A percentile compares a stretch with the other conserved stretches of the same genome.
These are phyloP conservation scores for Myrmecophaga tridactyla DNA, from an alignment of 2,113 vertebrate genomes.

Conservation along the genomic window DNA sequence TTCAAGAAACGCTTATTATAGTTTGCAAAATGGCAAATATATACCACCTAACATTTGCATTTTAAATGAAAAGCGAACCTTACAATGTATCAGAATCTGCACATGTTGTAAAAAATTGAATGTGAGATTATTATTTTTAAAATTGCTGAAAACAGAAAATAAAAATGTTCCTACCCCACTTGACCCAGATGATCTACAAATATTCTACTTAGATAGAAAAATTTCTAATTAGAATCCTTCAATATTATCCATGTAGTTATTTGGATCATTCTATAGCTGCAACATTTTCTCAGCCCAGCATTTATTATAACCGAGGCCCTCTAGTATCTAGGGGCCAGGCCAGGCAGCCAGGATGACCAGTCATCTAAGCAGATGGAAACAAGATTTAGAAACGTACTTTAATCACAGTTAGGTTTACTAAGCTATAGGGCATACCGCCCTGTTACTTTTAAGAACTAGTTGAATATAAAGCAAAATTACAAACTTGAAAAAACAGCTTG, in stretches of 20 bases:
- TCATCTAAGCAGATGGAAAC: background rate
- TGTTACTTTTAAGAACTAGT: background rate
- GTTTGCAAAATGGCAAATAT: background rate
- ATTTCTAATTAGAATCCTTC: conserved; percentile 10
- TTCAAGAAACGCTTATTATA: conserved; percentile 29
- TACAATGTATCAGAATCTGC: background rate
- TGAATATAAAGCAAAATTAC: background rate
- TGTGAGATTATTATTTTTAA: background rate
- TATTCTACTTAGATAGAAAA: background rate
- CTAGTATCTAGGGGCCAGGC: background rate
- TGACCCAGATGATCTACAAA: background rate
- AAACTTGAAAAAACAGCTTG: background rate
- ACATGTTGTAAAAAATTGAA: background rate
- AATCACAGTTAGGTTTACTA: background rate
- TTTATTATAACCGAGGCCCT: background rate
- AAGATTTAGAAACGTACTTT: background rate
- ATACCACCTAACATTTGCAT: background rate
- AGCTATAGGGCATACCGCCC: background rate
- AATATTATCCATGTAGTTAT: background rate
- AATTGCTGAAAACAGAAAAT: conserved; percentile 16
- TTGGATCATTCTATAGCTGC: background rate
- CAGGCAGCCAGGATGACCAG: background rate
- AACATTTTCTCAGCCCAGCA: background rate
- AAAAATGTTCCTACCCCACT: background rate
- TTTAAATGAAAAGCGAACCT: conserved; percentile 38